phyloP scores from a whole-genome alignment of 2,113 vertebrate genomes.

The Colius striatus region DNA sequence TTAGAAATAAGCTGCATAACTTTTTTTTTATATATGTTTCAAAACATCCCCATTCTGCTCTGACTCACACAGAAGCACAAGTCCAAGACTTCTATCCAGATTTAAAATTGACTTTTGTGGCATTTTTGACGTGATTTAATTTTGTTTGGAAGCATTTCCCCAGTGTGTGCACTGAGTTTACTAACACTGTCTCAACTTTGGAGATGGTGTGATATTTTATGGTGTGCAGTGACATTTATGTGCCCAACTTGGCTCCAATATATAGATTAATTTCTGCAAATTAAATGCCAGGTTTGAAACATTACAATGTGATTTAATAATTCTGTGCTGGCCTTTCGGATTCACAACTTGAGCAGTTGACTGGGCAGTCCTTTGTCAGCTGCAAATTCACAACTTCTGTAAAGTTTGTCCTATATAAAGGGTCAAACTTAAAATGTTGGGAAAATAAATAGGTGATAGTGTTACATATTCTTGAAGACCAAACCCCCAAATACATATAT shows the following conservation, averaged over 20 bases:
- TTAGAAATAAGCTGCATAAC: not conserved
- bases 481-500: not conserved
- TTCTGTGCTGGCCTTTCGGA: not conserved
- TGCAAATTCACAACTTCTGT: not conserved
- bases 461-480: not conserved
- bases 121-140: not conserved
- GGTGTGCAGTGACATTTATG: constrained; percentile 65
- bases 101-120: not conserved
- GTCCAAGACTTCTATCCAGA: not conserved
- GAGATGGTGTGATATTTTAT: constrained; percentile 54
- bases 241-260: constrained; percentile 51
- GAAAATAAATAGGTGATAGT: not conserved
- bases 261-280: constrained; percentile 65
- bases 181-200: constrained; percentile 16
- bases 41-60: not conserved
- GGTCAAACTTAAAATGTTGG: not conserved
- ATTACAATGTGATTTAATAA: constrained; percentile 15
- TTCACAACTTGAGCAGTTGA: not conserved
- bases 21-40: not conserved
- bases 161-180: not conserved
- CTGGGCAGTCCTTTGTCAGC: not conserved
- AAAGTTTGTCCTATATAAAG: not conserved
- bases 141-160: not conserved
- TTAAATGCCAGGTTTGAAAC: constrained; percentile 67
- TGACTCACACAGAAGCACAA: not conserved